Percentiles rank a stretch among this genome's conserved stretches.
Conservation (phyloP, 2,113 vertebrate genomes). For the Cryptotis parvus region DNA sequence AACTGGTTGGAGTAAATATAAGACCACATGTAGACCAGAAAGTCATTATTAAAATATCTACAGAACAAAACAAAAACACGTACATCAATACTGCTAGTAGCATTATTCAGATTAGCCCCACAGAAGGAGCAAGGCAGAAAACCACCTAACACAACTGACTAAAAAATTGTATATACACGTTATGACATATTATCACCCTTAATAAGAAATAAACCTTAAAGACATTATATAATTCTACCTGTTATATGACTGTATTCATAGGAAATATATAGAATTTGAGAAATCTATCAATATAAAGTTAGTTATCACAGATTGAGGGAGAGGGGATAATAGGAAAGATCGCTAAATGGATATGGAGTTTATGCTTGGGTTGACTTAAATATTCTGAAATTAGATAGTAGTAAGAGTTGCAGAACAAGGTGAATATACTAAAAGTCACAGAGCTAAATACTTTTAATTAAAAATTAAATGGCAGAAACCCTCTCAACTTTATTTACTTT, state of each 20-base stretch:
- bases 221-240: background rate
- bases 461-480: slow-evolving; percentile 24
- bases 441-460: background rate
- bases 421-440: background rate
- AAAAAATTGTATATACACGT: background rate
- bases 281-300: background rate
- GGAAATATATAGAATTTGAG: background rate
- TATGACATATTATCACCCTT: background rate
- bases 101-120: background rate
- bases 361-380: slow-evolving; percentile 30
- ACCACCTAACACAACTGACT: background rate
- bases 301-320: background rate
- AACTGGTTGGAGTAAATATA: background rate
- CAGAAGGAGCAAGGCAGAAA: background rate
- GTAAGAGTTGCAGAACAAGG: background rate
- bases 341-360: background rate
- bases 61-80: background rate
- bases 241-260: background rate
- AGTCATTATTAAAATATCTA: slow-evolving; percentile 27
- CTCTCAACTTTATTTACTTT: background rate
- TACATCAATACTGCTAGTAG: background rate
- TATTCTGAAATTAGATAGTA: slow-evolving; percentile 9
- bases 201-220: background rate
- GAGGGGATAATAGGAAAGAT: background rate
- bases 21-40: background rate